Percentiles rank a stretch among this genome's conserved stretches.
Evolutionary conservation across 2,113 vertebrate genomes (phyloP).

Genomic region (Chaetodon trifascialis): DNA sequence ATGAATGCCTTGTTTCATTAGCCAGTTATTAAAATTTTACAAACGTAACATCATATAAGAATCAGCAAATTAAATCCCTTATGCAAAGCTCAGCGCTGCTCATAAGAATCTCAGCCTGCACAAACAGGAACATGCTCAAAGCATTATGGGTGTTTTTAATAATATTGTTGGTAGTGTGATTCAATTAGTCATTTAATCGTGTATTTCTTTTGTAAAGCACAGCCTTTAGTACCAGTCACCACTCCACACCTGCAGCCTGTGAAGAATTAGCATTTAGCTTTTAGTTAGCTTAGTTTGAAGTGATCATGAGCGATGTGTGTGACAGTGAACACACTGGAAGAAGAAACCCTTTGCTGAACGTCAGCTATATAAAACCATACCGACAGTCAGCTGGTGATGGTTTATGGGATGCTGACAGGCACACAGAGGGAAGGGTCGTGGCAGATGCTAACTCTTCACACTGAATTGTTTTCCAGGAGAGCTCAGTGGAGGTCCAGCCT

Average conservation of each 20-base stretch:
- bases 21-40: too few species aligned
- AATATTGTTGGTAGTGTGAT: neutral
- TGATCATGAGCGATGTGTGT: too few species aligned
- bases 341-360: too few species aligned
- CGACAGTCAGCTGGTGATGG: neutral
- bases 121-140: neutral
- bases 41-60: too few species aligned
- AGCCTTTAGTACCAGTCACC: neutral
- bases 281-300: too few species aligned
- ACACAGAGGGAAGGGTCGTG: neutral
- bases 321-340: too few species aligned
- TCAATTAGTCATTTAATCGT: neutral
- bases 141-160: neutral
- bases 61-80: too few species aligned
- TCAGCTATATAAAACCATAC: neutral
- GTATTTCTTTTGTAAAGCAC: neutral
- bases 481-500: constrained; percentile 64
- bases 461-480: constrained; percentile 61
- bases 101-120: neutral
- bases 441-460: neutral
- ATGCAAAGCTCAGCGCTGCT: too few species aligned
- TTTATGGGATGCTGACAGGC: neutral
- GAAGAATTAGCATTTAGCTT: too few species aligned
- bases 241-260: neutral
- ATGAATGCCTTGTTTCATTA: too few species aligned